Evolutionary conservation across 1,140 invertebrate species (phyloP), one percentile per base, ranked within the genome.

Genomic region (Tribolium madens): DNA sequence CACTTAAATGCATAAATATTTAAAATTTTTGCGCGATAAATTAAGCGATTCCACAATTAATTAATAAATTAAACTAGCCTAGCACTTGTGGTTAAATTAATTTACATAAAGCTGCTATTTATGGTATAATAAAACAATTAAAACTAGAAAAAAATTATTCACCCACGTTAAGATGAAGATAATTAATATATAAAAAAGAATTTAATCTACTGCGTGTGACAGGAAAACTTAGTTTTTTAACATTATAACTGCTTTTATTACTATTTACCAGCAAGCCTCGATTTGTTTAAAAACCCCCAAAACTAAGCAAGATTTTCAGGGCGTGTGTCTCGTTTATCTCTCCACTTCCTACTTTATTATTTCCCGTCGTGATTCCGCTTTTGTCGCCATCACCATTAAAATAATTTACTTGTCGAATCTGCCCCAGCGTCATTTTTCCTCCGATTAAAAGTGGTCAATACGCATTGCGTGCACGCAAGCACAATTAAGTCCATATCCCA

Each of bases 391-490:
- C 10, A 47, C 10, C 13, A 47, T 47, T 12, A 47, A 12, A 12
- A 47, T 47, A 47, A 47, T 12, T 12, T 47, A 47, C 46, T n/a
- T 47, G 46, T n/a, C 46, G 13, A 14, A 50, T 15, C 13, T 17
- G 10, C 13, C 15, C 48, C 15, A 5, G 6, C 1, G 6, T 14
- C 48, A 3, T 12, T 50, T 57, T 57, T 18, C 17, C 1, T 18
- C 52, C 18, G 17, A 57, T n/a, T 57, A n/a, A 57, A 57, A 57
- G 14, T 57, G 52, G 14, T 57, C 33, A 42, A 17, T 71, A 48
- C 17, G 68, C 42, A 60, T 60, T 60, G 31, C 31, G 36, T 71
- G 68, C 68, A 71, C 68, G 68, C 42, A 47, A 48, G n/a, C 9
- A 57, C 18, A 57, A 57, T 57, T 57, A 57, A 57, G 52, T 26